phyloP scores from a whole-genome alignment of 2,113 vertebrate genomes.

The Bufo gargarizans region DNA sequence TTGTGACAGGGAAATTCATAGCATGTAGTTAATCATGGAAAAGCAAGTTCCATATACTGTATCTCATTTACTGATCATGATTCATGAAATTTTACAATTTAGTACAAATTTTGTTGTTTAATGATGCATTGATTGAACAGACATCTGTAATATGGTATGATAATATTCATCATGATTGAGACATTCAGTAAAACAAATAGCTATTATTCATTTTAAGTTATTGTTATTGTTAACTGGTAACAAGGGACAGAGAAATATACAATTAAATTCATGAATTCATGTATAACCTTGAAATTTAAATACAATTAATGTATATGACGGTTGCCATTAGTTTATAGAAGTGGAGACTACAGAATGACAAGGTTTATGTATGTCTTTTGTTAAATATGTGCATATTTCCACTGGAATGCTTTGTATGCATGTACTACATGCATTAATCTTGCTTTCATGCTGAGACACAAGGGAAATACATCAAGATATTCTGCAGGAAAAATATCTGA shows the following conservation, averaged over 20 bases:
- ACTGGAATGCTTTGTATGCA: neutral
- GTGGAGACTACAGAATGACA: neutral
- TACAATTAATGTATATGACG: neutral
- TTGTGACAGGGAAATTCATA: too few species aligned
- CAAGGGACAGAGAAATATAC: neutral
- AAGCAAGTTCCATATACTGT: too few species aligned
- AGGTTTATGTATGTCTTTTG: neutral
- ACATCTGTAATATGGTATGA: neutral
- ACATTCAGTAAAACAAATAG: neutral
- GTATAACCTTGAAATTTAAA: neutral
- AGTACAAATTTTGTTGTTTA: neutral
- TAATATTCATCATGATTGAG: neutral
- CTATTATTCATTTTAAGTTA: neutral
- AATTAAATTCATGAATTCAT: neutral
- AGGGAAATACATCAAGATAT: conserved; percentile 9
- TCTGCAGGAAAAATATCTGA: neutral
- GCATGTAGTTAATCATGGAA: too few species aligned
- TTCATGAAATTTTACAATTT: neutral
- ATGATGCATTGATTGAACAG: neutral
- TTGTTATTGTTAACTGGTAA: neutral
- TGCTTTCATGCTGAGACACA: conserved; percentile 7
- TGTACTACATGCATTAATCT: conserved; percentile 9
- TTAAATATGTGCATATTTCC: conserved; percentile 43
- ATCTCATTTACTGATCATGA: too few species aligned
- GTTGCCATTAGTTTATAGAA: neutral